These are phyloP conservation scores for Betta splendens DNA, from an alignment of 2,797 vertebrate species.

Conservation along the genomic window DNA sequence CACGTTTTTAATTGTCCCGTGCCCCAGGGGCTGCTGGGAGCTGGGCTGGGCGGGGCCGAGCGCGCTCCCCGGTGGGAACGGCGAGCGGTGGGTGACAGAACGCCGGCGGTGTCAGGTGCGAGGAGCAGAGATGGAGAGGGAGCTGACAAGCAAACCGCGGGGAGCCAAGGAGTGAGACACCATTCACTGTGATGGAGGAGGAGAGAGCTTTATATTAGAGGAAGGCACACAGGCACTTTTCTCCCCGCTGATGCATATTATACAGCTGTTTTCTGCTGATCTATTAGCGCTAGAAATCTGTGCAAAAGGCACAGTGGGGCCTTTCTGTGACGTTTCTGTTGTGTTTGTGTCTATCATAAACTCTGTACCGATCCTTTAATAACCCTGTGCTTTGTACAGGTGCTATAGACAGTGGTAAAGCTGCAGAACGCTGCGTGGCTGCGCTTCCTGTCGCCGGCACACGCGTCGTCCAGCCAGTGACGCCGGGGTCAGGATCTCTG, in stretches of 20 bases:
- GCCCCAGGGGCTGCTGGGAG: constrained; percentile 75
- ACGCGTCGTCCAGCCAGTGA: constrained; percentile 57
- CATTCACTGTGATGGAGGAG: constrained; percentile 50
- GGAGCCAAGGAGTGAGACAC: constrained; percentile 66
- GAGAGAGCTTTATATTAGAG: constrained; percentile 65
- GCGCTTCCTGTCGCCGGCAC: constrained; percentile 45
- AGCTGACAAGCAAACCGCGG: constrained; percentile 70
- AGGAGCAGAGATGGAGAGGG: constrained; percentile 65
- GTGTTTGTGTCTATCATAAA: too few species aligned
- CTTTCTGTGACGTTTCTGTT: constrained; percentile 8
- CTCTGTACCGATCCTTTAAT: constrained; percentile 30
- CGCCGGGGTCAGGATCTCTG: constrained; percentile 66
- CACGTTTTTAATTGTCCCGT: constrained; percentile 75
- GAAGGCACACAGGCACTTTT: constrained; percentile 51
- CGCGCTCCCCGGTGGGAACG: constrained; percentile 50
- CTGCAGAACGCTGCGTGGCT: constrained; percentile 23
- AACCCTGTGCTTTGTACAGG: constrained; percentile 31
- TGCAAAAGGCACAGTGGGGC: constrained; percentile 24
- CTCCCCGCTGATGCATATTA: constrained; percentile 48
- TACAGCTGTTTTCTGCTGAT: constrained; percentile 46
- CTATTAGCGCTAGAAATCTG: constrained; percentile 45
- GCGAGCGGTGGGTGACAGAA: constrained; percentile 60
- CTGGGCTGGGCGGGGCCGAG: constrained; percentile 56
- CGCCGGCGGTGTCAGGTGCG: constrained; percentile 74
- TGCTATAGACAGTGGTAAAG: too few species aligned